phyloP scores from a whole-genome alignment of 2,888 invertebrate genomes.

The Conomelus anceps region DNA sequence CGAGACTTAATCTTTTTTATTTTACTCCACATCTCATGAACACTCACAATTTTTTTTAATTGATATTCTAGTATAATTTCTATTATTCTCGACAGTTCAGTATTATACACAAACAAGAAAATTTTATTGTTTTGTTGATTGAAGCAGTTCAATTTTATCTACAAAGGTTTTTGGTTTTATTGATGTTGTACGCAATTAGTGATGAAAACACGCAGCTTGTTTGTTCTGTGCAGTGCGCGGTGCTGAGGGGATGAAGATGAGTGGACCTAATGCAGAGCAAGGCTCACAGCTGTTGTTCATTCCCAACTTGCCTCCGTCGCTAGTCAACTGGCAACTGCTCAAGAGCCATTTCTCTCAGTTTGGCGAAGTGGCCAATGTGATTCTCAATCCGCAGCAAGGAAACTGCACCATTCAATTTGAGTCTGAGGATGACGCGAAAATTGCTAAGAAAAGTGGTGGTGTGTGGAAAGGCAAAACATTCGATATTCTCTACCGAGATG shows the following conservation, averaged over 20 bases:
- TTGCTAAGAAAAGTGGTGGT: constrained; percentile 35
- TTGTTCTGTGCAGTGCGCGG: neutral
- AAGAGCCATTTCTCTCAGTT: constrained; percentile 20
- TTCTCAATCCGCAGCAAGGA: constrained; percentile 1
- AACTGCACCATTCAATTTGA: constrained; percentile 18
- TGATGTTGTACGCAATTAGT: neutral
- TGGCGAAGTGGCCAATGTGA: constrained; percentile 12
- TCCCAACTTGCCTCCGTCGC: constrained; percentile 10
- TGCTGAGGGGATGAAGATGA: neutral
- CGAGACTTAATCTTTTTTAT: too few species aligned
- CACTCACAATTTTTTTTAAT: too few species aligned
- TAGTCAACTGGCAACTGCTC: constrained; percentile 16
- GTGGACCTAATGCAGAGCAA: neutral
- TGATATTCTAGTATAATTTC: too few species aligned
- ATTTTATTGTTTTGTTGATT: neutral
- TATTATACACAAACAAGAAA: neutral
- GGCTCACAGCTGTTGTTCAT: neutral
- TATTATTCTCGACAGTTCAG: too few species aligned
- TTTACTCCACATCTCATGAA: too few species aligned
- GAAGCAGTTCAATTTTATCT: too few species aligned
- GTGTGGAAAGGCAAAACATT: neutral
- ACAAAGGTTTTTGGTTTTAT: neutral
- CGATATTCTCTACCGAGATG: neutral
- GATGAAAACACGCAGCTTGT: neutral
- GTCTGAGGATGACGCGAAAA: constrained; percentile 46